Evolutionary conservation across 2,113 vertebrate genomes (phyloP).

Genomic region (Callorhinus ursinus): DNA sequence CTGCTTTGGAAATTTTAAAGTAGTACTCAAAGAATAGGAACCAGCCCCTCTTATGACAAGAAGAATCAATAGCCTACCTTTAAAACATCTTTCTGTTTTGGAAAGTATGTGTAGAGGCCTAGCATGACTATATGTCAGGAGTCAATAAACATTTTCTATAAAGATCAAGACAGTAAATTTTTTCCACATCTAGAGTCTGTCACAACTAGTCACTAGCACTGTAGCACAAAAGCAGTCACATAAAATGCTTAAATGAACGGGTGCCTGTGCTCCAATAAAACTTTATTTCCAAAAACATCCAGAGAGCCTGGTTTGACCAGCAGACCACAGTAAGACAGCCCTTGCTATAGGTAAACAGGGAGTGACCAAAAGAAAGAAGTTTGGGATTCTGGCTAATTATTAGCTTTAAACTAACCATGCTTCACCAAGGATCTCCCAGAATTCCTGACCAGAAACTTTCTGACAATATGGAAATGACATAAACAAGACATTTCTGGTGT

Average conservation of each 20-base stretch:
- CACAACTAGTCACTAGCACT: not conserved
- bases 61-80: not conserved
- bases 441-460: not conserved
- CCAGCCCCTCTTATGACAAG: not conserved
- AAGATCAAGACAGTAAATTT: not conserved
- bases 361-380: not conserved
- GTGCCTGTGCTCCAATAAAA: not conserved
- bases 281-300: not conserved
- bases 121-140: not conserved
- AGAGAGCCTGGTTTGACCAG: not conserved
- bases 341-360: not conserved
- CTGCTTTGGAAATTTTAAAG: not conserved
- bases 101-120: not conserved
- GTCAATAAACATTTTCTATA: not conserved
- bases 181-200: not conserved
- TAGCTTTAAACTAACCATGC: not conserved
- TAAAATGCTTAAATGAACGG: not conserved
- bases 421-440: not conserved
- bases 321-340: not conserved
- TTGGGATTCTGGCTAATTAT: not conserved
- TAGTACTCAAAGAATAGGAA: not conserved
- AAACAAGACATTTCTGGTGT: not conserved
- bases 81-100: not conserved
- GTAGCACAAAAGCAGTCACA: not conserved
- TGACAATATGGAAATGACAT: not conserved